Evolutionary conservation across 2,797 vertebrate genomes (phyloP), one percentile per base, ranked within the genome.

Genomic region (Pempheris klunzingeri): DNA sequence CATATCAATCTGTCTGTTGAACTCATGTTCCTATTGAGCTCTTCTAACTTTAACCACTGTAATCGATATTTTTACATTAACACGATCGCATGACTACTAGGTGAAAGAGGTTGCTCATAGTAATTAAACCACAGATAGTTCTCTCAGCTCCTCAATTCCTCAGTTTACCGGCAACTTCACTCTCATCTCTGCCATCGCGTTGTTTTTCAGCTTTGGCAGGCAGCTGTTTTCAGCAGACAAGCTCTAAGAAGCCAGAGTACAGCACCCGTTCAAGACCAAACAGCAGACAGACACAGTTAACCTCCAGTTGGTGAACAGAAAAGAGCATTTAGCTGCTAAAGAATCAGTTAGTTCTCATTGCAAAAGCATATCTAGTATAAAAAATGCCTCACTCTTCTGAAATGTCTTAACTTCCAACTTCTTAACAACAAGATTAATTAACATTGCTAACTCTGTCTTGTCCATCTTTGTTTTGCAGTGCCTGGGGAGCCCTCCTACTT

Each of bases 401-500:
- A n/a, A n/a, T n/a, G n/a, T n/a, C n/a, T n/a, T n/a, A n/a, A n/a
- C n/a, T n/a, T n/a, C n/a, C n/a, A n/a, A n/a, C n/a, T n/a, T n/a
- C n/a, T n/a, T n/a, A n/a, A n/a, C n/a, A n/a, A n/a, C 8, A 7
- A 2, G 18, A 41, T 52, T n/a, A 20, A 55, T 49, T 17, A 60
- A 59, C 62, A n/a, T 20, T 10, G 1, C 36, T 77, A 34, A 80
- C n/a, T 62, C 20, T 0, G 0, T 17, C 3, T 22, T 68, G 4
- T 78, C 22, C 62, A 0, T 88, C 38, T 84, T 49, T 90, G 67
- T 80, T 41, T 88, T 74, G 38, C 88, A 91, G 92, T 46, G 50
- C 38, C 61, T 7, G 88, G 90, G 64, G 95, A 96, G 76, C 94
- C 95, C 4, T 87, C 80, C 9, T 90, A 84, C 53, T 94, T 96